A percentile compares a stretch with the other conserved stretches of the same genome.
phyloP scores from a whole-genome alignment of 2,113 vertebrate genomes.

The Trochalopteron elliotii region DNA sequence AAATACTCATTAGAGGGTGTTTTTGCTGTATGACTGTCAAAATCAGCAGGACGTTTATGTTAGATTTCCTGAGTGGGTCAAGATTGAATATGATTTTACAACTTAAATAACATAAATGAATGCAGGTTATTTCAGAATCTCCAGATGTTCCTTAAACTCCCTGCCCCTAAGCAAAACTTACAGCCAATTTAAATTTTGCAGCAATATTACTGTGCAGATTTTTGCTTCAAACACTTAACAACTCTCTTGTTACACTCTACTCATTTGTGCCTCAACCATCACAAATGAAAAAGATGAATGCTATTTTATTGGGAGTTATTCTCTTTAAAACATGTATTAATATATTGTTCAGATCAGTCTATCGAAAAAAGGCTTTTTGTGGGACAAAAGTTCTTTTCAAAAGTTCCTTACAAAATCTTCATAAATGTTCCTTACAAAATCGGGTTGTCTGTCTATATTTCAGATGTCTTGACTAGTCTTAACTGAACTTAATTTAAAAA shows the following conservation, averaged over 20 bases:
- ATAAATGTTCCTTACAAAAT: not conserved
- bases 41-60: constrained; percentile 86
- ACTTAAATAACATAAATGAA: constrained; percentile 84
- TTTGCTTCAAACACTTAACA: constrained; percentile 51
- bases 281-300: not conserved
- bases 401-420: not conserved
- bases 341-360: not conserved
- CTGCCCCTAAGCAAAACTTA: constrained; percentile 69
- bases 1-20: constrained; percentile 87
- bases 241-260: not conserved
- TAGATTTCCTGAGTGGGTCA: constrained; percentile 86
- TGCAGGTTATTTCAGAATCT: constrained; percentile 83
- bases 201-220: constrained; percentile 55
- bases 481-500: not conserved
- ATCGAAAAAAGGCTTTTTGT: not conserved
- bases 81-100: constrained; percentile 88
- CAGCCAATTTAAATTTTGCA: constrained; percentile 73
- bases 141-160: constrained; percentile 81
- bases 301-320: not conserved
- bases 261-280: not conserved
- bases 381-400: not conserved
- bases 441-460: not conserved
- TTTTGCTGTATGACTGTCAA: constrained; percentile 86
- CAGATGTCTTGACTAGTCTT: not conserved
- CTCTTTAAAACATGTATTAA: not conserved